Evolutionary conservation across 1,140 invertebrate genomes (phyloP), one percentile per base, ranked within the genome.

Genomic region (Drosophila pachea): DNA sequence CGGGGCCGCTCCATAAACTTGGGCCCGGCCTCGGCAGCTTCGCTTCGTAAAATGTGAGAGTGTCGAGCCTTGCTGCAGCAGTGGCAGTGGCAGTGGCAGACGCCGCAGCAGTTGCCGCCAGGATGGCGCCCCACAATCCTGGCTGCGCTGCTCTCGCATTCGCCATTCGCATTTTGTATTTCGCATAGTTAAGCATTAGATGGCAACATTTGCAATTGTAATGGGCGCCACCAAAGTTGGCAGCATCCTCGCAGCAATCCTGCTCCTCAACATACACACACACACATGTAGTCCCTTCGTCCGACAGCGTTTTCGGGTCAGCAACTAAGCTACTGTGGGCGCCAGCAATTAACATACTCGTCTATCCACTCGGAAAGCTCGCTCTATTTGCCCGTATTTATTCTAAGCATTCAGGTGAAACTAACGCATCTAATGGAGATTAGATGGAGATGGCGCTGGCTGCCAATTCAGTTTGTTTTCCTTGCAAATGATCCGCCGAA

Each of bases 201-300:
- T 79, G 79, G 76, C 79, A 84, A 63, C 81, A 84, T 84, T 84
- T 84, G 81, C 79, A 84, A 84, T 84, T 84, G 81, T 81, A 84
- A 84, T 84, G 76, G 64, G 43, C 35, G 45, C 68, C 31, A 45
- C 66, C 50, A 61, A 52, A 68, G 47, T 58, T 73, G 55, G 60
- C 36, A 48, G 45, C 47, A 35, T 45, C 47, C 31, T 29, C 4
- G 4, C 29, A 12, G 5, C 14, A 9, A 2, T 1, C 5, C 12
- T 11, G 0, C 22, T 22, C 22, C 22, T 3, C 22, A 22, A 1
- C 22, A 22, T 3, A 22, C 22, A 22, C 22, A 2, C 22, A 22
- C 3, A 22, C 22, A 22, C 22, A 22, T 22, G n/a, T n/a, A n/a
- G n/a, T 22, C 22, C 1, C 22, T 3, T 22, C 22, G 22, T 22